Base-by-base conservation (phyloP, 2,113 vertebrate species). In the Edolisoma coerulescens region DNA sequence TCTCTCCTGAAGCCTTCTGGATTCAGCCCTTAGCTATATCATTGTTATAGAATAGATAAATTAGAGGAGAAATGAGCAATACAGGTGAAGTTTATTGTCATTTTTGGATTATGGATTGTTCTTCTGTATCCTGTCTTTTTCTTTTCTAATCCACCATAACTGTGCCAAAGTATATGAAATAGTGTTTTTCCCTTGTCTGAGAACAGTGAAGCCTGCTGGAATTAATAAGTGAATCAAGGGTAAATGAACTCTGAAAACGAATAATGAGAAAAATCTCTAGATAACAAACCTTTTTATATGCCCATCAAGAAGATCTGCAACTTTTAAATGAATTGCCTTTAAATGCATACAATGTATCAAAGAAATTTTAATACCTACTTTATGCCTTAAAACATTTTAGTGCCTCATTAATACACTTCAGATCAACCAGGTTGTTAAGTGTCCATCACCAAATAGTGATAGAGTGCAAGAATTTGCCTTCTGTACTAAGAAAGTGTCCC, bases 161-260 rank as follows among this genome's bases (percentile, higher is more conserved):
- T 70, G 45, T 80, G 60, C 35, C 54, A n/a, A 97, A 41, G 22
- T 83, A 30, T 54, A 42, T 84, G 87, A 93, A 96, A 69, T 77
- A 3, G 5, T 78, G 10, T 74, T 41, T 19, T 88, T 95, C 68
- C 90, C 44, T 54, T 92, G 32, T 86, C 57, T 92, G 89, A 96
- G 47, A 94, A 89, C 52, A 92, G 39, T 70, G 41, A 93, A 93
- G 6, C 39, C 84, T 89, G 39, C 53, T 82, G 80, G 89, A 92
- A 90, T 97, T 95, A 97, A 90, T 94, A 88, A 95, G 86, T 78
- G 68, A 96, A 94, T 96, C 67, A 96, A 97, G 95, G 71, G 75
- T 81, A 96, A 94, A 96, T 95, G 91, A 97, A 73, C 89, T 94
- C 75, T 81, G 78, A 97, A 97, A 86, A 53, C 63, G 45, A 96